A percentile compares a stretch with the other conserved stretches of the same genome.
These are phyloP conservation scores for Melanaphis sacchari DNA, from an alignment of 1,140 invertebrate species.

Conservation along the genomic window DNA sequence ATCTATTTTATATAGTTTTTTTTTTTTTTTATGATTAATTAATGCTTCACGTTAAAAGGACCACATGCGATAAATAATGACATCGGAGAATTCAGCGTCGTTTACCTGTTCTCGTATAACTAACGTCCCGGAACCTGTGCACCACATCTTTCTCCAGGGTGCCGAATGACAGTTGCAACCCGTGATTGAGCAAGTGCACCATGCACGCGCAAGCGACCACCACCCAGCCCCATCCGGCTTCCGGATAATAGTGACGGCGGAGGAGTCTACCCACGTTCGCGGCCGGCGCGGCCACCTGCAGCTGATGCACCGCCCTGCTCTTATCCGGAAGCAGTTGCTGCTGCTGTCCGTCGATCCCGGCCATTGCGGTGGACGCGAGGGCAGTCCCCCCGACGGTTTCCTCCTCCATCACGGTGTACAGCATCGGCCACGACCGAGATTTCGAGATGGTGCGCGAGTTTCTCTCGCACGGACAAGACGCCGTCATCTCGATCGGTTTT, in stretches of 20 bases:
- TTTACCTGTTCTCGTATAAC: constrained; percentile 23
- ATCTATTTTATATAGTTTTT: too few relatives aligned
- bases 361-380: not conserved
- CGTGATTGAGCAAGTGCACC: constrained; percentile 73
- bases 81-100: not conserved
- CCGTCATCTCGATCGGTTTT: not conserved
- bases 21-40: too few relatives aligned
- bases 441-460: not conserved
- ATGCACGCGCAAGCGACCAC: constrained; percentile 72
- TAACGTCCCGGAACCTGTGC: not conserved
- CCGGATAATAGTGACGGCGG: constrained; percentile 75
- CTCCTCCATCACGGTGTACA: constrained; percentile 30
- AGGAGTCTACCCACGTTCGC: constrained; percentile 54
- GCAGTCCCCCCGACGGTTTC: not conserved
- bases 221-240: constrained; percentile 84
- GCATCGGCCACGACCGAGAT: constrained; percentile 53
- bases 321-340: not conserved
- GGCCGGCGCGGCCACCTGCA: not conserved
- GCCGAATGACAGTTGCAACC: constrained; percentile 68
- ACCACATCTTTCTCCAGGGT: constrained; percentile 51
- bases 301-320: not conserved
- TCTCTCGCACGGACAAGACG: constrained; percentile 28
- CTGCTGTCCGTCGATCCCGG: not conserved
- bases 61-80: not conserved
- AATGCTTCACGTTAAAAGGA: too few relatives aligned